Base-by-base conservation (phyloP, 2,797 vertebrate species). In the Peromyscus attwateri region DNA sequence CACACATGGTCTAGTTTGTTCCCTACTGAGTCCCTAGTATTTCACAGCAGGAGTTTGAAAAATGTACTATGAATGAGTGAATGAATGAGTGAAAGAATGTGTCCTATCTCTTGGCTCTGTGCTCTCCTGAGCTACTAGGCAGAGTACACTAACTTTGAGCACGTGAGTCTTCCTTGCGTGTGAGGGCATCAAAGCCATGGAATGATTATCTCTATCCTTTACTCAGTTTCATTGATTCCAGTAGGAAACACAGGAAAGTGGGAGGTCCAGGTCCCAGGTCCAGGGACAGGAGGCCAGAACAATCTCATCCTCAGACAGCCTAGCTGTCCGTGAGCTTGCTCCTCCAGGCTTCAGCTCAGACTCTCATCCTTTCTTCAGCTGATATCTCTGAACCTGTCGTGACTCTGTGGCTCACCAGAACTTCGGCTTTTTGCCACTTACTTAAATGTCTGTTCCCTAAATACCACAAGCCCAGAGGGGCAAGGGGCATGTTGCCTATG, bases 401-500 rank as follows among this genome's bases (percentile, higher is more conserved):
- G 29, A 40, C 5, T 90, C 25, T 52, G 27, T 17, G 34, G 27
- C 9, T 80, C 10, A 52, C 73, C 25, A n/a, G 29, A 70, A 37
- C 9, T 37, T 66, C 43, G 31, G 14, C 55, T 34, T 80, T 49
- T 27, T 14, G 6, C 34, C 40, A 77, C 10, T 37, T n/a, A 37
- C 1, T 81, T 52, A 89, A 60, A 27, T 17, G 7, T 60, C 60
- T 97, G 43, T 13, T 83, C 27, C 66, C 34, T 73, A 94, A 64
- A 75, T 21, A 27, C 55, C 1, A 7, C 52, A 62, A 46, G 1
- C 9, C 13, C 1, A 0, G 2, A 79, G 82, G 90, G 76, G 31
- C 1, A 37, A 82, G 79, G 21, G 27, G 6, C 31, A 27, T 0
- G 0, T 14, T 68, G 0, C 25, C 49, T 21, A 55, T 64, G 55